Conservation (phyloP, 2,113 vertebrate genomes). For the Crotalus tigris region DNA sequence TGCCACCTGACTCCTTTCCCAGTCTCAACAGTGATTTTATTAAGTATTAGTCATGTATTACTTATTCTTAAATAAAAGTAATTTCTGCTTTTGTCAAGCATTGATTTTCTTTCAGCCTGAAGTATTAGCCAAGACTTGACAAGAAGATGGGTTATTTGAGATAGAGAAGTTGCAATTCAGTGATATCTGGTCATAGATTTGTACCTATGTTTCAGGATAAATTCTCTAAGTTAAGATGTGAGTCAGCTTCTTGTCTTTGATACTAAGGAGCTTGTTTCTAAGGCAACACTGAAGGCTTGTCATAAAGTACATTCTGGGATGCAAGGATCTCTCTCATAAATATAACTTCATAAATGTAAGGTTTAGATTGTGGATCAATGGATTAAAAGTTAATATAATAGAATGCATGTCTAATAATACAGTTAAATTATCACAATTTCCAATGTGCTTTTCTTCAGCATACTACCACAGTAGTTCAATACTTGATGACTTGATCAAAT, state of each 20-base stretch:
- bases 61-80: neutral
- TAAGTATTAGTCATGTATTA: neutral
- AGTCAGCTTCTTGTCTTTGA: neutral
- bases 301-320: neutral
- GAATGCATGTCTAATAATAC: neutral
- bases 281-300: neutral
- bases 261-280: neutral
- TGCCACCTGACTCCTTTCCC: neutral
- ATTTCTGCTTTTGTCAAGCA: neutral
- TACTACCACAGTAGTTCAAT: neutral
- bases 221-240: neutral
- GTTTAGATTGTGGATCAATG: neutral
- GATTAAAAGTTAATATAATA: neutral
- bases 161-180: neutral
- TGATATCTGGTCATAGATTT: neutral
- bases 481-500: neutral
- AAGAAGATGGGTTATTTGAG: neutral
- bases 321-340: neutral
- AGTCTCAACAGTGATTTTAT: neutral
- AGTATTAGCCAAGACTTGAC: neutral
- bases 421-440: neutral
- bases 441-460: neutral
- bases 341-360: neutral
- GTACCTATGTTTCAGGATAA: neutral
- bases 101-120: neutral